phyloP scores from a whole-genome alignment of 2,113 vertebrate species.

The Oplegnathus fasciatus region DNA sequence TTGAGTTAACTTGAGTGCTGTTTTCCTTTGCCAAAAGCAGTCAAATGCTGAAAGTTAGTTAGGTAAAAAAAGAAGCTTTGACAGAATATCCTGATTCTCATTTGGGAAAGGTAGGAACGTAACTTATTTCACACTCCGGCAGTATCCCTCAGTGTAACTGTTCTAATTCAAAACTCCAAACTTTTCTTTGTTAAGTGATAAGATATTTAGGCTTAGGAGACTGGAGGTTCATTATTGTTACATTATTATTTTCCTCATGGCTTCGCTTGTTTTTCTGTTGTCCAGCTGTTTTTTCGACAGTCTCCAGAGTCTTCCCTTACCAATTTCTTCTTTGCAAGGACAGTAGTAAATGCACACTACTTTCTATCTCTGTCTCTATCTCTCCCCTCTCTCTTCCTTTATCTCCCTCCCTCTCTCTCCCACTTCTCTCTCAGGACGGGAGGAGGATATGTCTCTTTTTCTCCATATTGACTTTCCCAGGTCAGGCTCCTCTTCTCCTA shows the following conservation, averaged over 20 bases:
- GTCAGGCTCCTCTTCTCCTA: slow-evolving; percentile 84
- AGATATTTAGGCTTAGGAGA: slow-evolving; percentile 59
- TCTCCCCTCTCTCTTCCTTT: slow-evolving; percentile 23
- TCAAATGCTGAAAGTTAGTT: slow-evolving; percentile 78
- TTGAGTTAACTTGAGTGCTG: slow-evolving; percentile 73
- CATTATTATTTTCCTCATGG: slow-evolving; percentile 53
- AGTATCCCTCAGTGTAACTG: slow-evolving; percentile 60
- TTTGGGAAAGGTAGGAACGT: slow-evolving; percentile 72
- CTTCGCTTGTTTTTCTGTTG: slow-evolving; percentile 41
- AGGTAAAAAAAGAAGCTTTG: slow-evolving; percentile 64
- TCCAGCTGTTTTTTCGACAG: slow-evolving; percentile 49
- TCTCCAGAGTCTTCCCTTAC: slow-evolving; percentile 29
- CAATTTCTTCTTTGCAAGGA: slow-evolving; percentile 36
- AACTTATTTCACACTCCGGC: slow-evolving; percentile 61
- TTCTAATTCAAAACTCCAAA: slow-evolving; percentile 66
- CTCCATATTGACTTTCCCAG: slow-evolving; percentile 85
- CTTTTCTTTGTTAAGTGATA: slow-evolving; percentile 66
- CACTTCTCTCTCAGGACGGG: slow-evolving; percentile 68
- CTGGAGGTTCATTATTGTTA: slow-evolving; percentile 52
- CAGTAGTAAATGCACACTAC: slow-evolving; percentile 26
- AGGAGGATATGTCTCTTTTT: slow-evolving; percentile 80
- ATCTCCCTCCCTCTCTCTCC: slow-evolving; percentile 37
- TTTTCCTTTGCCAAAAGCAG: slow-evolving; percentile 77
- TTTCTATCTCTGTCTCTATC: slow-evolving; percentile 32
- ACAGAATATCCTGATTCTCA: slow-evolving; percentile 76